Evolutionary conservation across 2,797 vertebrate genomes (phyloP), one percentile per base, ranked within the genome.

Genomic region (Geotrypetes seraphini): DNA sequence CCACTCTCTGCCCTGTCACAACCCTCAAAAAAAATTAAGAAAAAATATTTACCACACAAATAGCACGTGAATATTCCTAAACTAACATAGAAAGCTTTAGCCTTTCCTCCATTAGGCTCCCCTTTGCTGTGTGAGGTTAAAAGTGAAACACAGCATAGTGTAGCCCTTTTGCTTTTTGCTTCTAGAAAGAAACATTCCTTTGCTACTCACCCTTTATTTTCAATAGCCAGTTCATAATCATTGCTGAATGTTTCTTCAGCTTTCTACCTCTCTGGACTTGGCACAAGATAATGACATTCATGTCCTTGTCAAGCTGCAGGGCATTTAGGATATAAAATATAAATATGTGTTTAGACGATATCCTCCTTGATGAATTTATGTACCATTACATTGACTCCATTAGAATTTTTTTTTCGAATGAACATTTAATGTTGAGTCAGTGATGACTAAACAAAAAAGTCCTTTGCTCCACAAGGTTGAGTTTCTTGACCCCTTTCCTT

Each of bases 331-430:
- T 36, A 19, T 57, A 29, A 71, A 58, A 48, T 40, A 47, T 2
- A 43, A 53, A 47, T 32, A 22, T n/a, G 43, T 22, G 19, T 9
- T 31, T 3, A 50, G 56, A 21, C 24, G 31, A 47, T 55, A 59
- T 64, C 65, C 60, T 46, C 63, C 66, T 67, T 67, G 52, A 47
- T 48, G 50, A 31, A 50, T 65, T 63, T 50, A 69, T 65, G 58
- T 63, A 38, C 56, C 48, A 28, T 69, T 54, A 51, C 50, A 26
- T 58, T n/a, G n/a, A n/a, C n/a, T 50, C 49, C 29, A 57, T 66
- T 47, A 50, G 13, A 33, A n/a, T n/a, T 3, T 46, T 40, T 6
- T 16, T 33, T 29, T 12, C 39, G 33, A 28, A 36, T 14, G 34
- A 47, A 40, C 30, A 28, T 53, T 54, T 51, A 25, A 29, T 27